Base-by-base conservation (phyloP, 2,888 invertebrate genomes). In the Cryptus armator region DNA sequence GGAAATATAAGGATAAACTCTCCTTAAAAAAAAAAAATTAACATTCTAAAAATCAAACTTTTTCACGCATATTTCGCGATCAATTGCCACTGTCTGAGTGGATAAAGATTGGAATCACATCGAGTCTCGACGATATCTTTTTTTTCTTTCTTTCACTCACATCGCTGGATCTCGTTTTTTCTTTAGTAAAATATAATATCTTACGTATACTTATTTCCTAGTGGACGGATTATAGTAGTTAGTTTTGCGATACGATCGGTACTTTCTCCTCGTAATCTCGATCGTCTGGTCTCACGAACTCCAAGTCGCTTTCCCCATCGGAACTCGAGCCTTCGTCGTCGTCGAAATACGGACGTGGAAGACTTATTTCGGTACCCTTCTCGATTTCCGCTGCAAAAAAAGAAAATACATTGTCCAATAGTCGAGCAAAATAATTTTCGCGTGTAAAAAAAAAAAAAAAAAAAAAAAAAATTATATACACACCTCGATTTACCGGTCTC, bases 301-400 rank as follows among this genome's bases (percentile, higher is more conserved):
- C 95, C 9, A 96, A 94, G 80, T 96, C 96, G 75, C 96, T 96
- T 9, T 92, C 96, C 1, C 93, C 96, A 72, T 95, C 95, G 0
- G 95, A 95, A 0, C 95, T 95, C 0, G 95, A 95, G 75, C 67
- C 76, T 51, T 97, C 96, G 43, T 96, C 96, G 87, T 97, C 97
- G 70, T 91, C 87, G 88, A 95, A 97, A 92, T 97, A 97, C 0
- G 97, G 97, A 89, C 95, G 95, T 90, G 90, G 94, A 29, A 88
- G 84, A 94, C 94, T 92, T 3, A 90, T 90, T 29, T 86, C 79
- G 59, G 86, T 67, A 5, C 86, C 84, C 24, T 83, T 62, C 24
- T 85, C 83, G 75, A 86, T 70, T 46, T 86, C 81, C 70, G 89
- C 87, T 46, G 59, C 3, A 81, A 88, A 88, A 87, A 71, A 83